These are phyloP conservation scores for Lagopus muta DNA, from an alignment of 2,113 vertebrate genomes.

Conservation along the genomic window DNA sequence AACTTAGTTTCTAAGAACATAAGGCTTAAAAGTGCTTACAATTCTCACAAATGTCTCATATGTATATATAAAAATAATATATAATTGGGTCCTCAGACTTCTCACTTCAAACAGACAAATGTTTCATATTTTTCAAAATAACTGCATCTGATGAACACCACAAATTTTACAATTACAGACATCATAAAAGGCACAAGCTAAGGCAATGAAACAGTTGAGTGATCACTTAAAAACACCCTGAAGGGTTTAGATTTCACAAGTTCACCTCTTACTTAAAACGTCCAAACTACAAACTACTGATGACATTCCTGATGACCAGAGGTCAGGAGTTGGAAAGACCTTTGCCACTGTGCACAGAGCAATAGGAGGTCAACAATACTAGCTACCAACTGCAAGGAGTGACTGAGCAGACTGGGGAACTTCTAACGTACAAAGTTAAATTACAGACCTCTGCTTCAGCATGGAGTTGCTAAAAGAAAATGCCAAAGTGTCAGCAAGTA, in stretches of 20 bases:
- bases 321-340: slow-evolving; percentile 64
- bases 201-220: slow-evolving; percentile 67
- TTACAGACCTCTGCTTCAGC: slow-evolving; percentile 17
- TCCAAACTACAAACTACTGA: slow-evolving; percentile 69
- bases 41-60: not conserved
- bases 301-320: slow-evolving; percentile 67
- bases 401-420: slow-evolving; percentile 11
- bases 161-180: slow-evolving; percentile 24
- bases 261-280: slow-evolving; percentile 73
- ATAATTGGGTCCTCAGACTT: not conserved
- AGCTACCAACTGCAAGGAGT: slow-evolving; percentile 37
- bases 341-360: slow-evolving; percentile 58
- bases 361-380: slow-evolving; percentile 62
- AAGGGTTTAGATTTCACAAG: slow-evolving; percentile 76
- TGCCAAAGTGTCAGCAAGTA: not conserved
- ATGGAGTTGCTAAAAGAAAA: not conserved
- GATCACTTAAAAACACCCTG: slow-evolving; percentile 63
- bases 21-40: not conserved
- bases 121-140: slow-evolving; percentile 33
- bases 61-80: not conserved
- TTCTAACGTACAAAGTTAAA: slow-evolving; percentile 31
- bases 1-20: not conserved
- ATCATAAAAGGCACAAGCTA: slow-evolving; percentile 66
- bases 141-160: not conserved
- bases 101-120: not conserved